These are phyloP conservation scores for Yponomeuta plumbellus DNA, from an alignment of 2,888 invertebrate genomes.

Conservation along the genomic window DNA sequence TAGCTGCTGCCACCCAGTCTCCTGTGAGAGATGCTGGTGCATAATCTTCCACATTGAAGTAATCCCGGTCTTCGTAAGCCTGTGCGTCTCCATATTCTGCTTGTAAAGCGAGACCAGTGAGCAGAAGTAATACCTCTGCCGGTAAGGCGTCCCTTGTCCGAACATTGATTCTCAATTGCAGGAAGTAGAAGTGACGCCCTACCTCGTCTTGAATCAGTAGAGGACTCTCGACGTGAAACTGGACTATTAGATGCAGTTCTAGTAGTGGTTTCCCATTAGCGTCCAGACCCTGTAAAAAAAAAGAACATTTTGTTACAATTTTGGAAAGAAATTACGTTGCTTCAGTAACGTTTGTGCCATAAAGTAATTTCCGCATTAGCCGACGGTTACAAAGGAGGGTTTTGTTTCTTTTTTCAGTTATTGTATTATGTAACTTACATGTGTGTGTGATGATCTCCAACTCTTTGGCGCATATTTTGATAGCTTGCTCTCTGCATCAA, in stretches of 20 bases:
- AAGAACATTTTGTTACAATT: slow-evolving; percentile 21
- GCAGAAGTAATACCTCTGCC: slow-evolving; percentile 82
- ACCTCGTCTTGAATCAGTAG: slow-evolving; percentile 93
- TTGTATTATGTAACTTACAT: slow-evolving; percentile 79
- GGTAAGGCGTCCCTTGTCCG: slow-evolving; percentile 79
- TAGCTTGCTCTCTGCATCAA: slow-evolving; percentile 95
- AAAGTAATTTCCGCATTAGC: too few species aligned
- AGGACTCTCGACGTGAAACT: slow-evolving; percentile 95
- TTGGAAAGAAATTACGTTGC: background rate
- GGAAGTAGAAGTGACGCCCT: slow-evolving; percentile 94
- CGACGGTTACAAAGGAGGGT: too few species aligned
- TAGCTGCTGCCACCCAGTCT: slow-evolving; percentile 75
- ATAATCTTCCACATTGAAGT: slow-evolving; percentile 90
- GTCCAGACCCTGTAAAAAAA: slow-evolving; percentile 86
- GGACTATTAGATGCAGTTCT: slow-evolving; percentile 92
- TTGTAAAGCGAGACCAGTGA: slow-evolving; percentile 94
- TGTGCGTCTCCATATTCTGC: slow-evolving; percentile 91
- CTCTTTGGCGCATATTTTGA: slow-evolving; percentile 97
- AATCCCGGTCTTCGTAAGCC: slow-evolving; percentile 54
- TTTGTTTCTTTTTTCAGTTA: background rate
- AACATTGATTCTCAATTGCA: slow-evolving; percentile 94
- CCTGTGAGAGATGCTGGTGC: slow-evolving; percentile 82
- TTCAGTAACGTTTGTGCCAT: too few species aligned
- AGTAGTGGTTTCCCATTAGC: slow-evolving; percentile 92
- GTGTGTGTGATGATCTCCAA: slow-evolving; percentile 95